phyloP scores from a whole-genome alignment of 1,140 invertebrate species.

The Nasonia vitripennis region DNA sequence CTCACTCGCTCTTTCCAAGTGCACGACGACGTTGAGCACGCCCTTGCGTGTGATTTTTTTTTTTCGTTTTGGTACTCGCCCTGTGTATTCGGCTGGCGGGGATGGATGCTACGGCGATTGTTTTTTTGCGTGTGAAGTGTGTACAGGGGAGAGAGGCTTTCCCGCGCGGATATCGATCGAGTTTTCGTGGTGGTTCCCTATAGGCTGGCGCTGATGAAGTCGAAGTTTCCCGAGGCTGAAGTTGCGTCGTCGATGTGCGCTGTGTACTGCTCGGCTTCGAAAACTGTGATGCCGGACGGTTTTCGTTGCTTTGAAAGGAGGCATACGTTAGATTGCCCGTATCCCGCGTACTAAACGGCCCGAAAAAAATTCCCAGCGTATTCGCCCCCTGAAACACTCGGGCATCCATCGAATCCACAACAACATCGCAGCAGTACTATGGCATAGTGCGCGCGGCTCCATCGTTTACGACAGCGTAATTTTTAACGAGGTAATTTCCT shows the following conservation, averaged over 20 bases:
- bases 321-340: no score
- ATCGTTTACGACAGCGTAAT: constrained; percentile 48
- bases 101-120: not conserved
- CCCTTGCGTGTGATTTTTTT: not conserved
- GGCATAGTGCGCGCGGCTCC: not conserved
- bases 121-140: not conserved
- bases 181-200: not conserved
- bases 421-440: not conserved
- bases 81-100: no score
- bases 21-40: constrained; percentile 21
- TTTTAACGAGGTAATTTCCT: constrained; percentile 52
- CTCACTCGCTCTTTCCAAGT: constrained; percentile 10
- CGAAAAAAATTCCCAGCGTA: not conserved
- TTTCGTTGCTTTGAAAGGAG: no score
- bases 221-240: not conserved
- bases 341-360: not conserved
- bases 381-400: no score
- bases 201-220: not conserved
- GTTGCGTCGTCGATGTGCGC: not conserved
- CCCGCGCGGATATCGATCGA: not conserved
- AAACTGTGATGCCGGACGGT: no score
- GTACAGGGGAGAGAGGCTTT: not conserved
- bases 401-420: not conserved
- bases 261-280: no score
- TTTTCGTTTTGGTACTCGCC: not conserved